These are phyloP conservation scores for Macrophya annulata DNA, from an alignment of 2,888 invertebrate species.

Conservation along the genomic window DNA sequence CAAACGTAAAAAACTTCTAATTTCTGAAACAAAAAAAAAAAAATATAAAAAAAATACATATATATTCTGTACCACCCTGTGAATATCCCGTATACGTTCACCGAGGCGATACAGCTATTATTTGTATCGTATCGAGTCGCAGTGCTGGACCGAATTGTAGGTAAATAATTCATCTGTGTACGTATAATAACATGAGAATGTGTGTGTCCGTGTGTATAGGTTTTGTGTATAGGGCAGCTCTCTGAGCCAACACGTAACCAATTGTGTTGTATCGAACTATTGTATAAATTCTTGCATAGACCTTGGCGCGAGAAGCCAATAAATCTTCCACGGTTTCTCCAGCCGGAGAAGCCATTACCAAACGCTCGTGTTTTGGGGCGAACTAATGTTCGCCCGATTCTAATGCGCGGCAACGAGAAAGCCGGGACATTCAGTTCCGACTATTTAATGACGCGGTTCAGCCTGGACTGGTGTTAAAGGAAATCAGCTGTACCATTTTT, in stretches of 20 bases:
- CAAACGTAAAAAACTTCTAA: neutral
- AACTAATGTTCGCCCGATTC: constrained; percentile 45
- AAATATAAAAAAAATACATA: neutral
- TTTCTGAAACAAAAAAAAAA: neutral
- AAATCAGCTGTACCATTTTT: constrained; percentile 31
- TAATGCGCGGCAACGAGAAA: constrained; percentile 14
- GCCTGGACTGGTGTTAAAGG: neutral
- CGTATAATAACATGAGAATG: neutral
- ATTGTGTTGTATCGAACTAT: constrained; percentile 70
- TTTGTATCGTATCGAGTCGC: constrained; percentile 40
- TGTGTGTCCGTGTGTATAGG: neutral
- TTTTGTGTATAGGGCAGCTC: neutral
- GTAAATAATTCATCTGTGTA: neutral
- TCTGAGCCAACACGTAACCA: constrained; percentile 42
- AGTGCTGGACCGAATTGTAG: neutral
- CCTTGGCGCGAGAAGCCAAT: constrained; percentile 72
- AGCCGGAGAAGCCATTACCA: constrained; percentile 74
- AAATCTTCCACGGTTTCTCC: constrained; percentile 75
- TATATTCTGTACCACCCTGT: neutral
- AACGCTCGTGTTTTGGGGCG: constrained; percentile 66
- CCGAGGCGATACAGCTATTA: constrained; percentile 18
- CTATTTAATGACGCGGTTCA: constrained; percentile 35
- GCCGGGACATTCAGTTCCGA: constrained; percentile 32
- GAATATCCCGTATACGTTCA: neutral
- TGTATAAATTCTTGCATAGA: constrained; percentile 72